Base-by-base conservation (phyloP, 1,140 invertebrate genomes). In the Drosophila grimshawi region DNA sequence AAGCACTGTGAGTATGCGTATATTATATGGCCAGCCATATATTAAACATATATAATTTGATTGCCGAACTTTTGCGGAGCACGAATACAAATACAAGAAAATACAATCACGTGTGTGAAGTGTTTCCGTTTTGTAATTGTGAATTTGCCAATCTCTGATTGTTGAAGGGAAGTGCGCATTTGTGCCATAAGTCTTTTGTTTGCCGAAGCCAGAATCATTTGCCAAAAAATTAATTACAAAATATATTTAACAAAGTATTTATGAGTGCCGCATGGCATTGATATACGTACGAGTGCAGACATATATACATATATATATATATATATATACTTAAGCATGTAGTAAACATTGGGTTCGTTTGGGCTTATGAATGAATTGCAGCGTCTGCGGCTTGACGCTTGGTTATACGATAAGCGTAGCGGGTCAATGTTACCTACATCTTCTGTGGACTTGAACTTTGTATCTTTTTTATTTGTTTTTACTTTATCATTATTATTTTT, bases 71-170 rank as follows among this genome's bases (percentile, higher is more conserved):
- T 65, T 76, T 62, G 71, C 78, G 75, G 69, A 81, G 66, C 46
- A 67, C 46, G 35, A 29, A 51, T 10, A 51, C 49, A 51, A 29
- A 49, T 10, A 41, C 10, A 41, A 41, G 39, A 8, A 10, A 41
- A 10, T n/a, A n/a, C 6, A 43, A 43, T 43, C 49, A 5, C n/a
- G 29, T 55, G 49, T 51, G 46, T 46, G 5, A 30, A 76, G 63
- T 71, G 80, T 77, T 88, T 86, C 81, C 81, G 81, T 81, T 86
- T 86, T 86, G 81, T 83, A 80, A 74, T 86, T 88, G 76, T 76
- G 72, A 62, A 68, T 86, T 81, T 76, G 75, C 64, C 68, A 57
- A 46, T 45, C 27, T 57, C 53, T 86, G 62, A 74, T 81, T 76
- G 52, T 77, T 57, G 32, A 52, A 45, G 45, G 68, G 68, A 71